Conservation (phyloP, 2,113 vertebrate species). For the Anolis sagrei region DNA sequence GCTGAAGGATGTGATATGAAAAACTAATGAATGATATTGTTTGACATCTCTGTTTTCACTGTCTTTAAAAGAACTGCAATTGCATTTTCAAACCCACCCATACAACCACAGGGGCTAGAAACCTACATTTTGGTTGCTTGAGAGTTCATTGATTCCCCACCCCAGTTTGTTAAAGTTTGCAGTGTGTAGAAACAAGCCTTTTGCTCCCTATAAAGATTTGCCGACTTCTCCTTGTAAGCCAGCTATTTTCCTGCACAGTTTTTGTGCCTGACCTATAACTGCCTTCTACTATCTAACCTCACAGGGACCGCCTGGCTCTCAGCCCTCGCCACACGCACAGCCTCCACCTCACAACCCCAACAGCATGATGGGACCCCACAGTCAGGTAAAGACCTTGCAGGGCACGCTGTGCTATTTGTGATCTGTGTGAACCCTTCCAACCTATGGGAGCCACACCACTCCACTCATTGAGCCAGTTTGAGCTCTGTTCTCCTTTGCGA, state of each 20-base stretch:
- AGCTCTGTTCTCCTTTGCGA: neutral
- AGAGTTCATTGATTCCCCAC: conserved; percentile 56
- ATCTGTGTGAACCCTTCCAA: conserved; percentile 52
- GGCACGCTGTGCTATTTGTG: conserved; percentile 65
- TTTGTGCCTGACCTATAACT: conserved; percentile 80
- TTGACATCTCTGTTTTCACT: neutral
- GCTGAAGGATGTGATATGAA: neutral
- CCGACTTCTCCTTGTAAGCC: conserved; percentile 74
- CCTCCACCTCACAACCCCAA: conserved; percentile 98
- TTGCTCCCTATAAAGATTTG: conserved; percentile 56
- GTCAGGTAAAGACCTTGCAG: conserved; percentile 92
- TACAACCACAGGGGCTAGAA: neutral
- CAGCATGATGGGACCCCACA: conserved; percentile 99
- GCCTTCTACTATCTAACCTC: conserved; percentile 86
- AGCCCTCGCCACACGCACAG: conserved; percentile 98
- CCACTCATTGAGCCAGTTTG: neutral
- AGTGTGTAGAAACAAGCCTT: neutral
- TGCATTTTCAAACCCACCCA: neutral
- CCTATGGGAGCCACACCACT: conserved; percentile 61
- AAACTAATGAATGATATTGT: neutral
- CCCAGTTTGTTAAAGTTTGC: conserved; percentile 50
- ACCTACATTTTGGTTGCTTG: conserved; percentile 41
- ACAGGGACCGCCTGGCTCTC: conserved; percentile 98
- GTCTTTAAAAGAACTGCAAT: neutral
- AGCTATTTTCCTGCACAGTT: conserved; percentile 74